A percentile compares a stretch with the other conserved stretches of the same genome.
These are phyloP conservation scores for Haliaeetus leucogaster DNA, from an alignment of 2,113 vertebrate species.

Conservation along the genomic window DNA sequence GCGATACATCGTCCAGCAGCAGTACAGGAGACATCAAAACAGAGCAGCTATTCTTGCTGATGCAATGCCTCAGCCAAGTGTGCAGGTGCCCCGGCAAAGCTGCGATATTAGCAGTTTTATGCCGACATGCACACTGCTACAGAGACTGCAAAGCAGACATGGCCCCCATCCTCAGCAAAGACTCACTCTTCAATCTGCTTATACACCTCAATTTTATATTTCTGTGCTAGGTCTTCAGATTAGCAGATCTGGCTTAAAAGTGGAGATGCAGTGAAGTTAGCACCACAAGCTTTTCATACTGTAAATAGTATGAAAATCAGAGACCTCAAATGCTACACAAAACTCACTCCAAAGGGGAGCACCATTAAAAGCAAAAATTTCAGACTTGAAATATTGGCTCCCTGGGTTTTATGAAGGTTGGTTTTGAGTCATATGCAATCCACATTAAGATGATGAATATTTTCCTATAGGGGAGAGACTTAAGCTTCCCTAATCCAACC, in stretches of 20 bases:
- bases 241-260: background rate
- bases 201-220: background rate
- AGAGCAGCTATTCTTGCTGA: background rate
- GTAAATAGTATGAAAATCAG: background rate
- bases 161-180: background rate
- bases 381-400: slow-evolving; percentile 21
- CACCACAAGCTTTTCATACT: background rate
- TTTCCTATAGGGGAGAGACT: slow-evolving; percentile 63
- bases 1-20: background rate
- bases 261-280: background rate
- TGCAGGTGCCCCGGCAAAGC: background rate
- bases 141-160: background rate
- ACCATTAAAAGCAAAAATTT: background rate
- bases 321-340: background rate
- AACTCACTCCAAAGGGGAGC: background rate
- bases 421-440: slow-evolving; percentile 51
- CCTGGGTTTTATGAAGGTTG: slow-evolving; percentile 25
- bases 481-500: slow-evolving; percentile 30
- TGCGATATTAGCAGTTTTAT: background rate
- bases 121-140: accelerated
- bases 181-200: background rate
- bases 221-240: background rate
- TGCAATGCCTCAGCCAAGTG: background rate
- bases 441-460: slow-evolving; percentile 44
- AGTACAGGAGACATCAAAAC: accelerated